Conservation (phyloP, 2,888 invertebrate species). For the Ariolimax columbianus region DNA sequence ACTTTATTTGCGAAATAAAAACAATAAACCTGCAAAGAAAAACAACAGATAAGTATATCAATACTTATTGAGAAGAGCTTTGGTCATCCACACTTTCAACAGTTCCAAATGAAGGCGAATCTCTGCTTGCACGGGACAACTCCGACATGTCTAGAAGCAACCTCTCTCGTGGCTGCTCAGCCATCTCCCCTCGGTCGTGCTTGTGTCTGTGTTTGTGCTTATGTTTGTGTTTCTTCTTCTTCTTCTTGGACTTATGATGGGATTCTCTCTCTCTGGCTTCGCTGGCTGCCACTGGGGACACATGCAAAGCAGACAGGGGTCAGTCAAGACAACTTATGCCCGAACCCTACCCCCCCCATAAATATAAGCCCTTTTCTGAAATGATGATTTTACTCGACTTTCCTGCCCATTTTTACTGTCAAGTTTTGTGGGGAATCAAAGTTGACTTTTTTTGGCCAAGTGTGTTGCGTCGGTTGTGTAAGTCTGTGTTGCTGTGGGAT, state of each 20-base stretch:
- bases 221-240: conserved; percentile 49
- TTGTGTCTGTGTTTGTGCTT: conserved; percentile 50
- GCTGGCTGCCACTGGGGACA: conserved; percentile 24
- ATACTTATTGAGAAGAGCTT: conserved; percentile 33
- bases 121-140: conserved; percentile 7
- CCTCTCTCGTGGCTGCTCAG: conserved; percentile 25
- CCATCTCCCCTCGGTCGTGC: conserved; percentile 34
- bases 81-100: conserved; percentile 24
- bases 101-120: conserved; percentile 6
- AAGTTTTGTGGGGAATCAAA: no score
- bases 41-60: background rate
- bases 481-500: no score
- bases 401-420: no score
- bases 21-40: no score
- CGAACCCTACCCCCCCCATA: no score
- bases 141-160: conserved; percentile 40
- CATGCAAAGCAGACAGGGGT: background rate
- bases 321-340: no score
- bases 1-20: no score
- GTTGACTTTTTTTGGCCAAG: no score
- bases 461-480: no score
- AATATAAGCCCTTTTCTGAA: no score
- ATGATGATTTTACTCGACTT: no score
- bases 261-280: conserved; percentile 28
- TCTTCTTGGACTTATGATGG: conserved; percentile 34